Base-by-base conservation (phyloP, 2,888 invertebrate genomes). In the Euplexia lucipara region DNA sequence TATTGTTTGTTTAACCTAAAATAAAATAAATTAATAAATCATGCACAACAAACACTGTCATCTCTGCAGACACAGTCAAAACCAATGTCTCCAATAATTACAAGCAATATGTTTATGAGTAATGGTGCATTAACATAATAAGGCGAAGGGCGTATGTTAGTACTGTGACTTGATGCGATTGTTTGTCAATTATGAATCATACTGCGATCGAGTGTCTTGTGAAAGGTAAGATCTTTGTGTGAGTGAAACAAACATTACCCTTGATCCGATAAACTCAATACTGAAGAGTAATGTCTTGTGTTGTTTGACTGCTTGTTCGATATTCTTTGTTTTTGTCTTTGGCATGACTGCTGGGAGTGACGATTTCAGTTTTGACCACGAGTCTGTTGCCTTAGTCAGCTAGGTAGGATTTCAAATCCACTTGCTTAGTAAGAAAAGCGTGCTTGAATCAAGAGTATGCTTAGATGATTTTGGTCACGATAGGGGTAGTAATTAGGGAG, bases 91-190 rank as follows among this genome's bases (percentile, higher is more conserved):
- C 59, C 70, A 78, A 79, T 80, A 5, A 3, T 26, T 26, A 26
- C 5, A 77, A 47, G 20, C 35, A 58, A 14, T 32, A 66, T 16
- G 39, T n/a, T 56, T 48, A 71, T 85, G 81, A 83, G 79, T 83
- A 85, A 84, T 70, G 42, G 42, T 8, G 10, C 69, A 86, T 86
- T 86, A 82, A 63, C 84, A 88, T 86, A 88, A 83, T 70, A 75
- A 81, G 89, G 86, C 86, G 85, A 89, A 88, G 88, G 89, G 83
- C 85, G 69, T 65, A 0, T 74, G 54, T 67, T 16, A 10, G 74
- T 45, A 34, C 61, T 51, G 73, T 49, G 76, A 73, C 79, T 58
- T 58, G 73, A 48, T 37, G 52, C 60, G 54, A 78, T 80, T 79
- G 81, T 83, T 74, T 68, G 81, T 65, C 68, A 66, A 52, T 67